Conservation (phyloP, 2,113 vertebrate species). For the Terrapene triunguis region DNA sequence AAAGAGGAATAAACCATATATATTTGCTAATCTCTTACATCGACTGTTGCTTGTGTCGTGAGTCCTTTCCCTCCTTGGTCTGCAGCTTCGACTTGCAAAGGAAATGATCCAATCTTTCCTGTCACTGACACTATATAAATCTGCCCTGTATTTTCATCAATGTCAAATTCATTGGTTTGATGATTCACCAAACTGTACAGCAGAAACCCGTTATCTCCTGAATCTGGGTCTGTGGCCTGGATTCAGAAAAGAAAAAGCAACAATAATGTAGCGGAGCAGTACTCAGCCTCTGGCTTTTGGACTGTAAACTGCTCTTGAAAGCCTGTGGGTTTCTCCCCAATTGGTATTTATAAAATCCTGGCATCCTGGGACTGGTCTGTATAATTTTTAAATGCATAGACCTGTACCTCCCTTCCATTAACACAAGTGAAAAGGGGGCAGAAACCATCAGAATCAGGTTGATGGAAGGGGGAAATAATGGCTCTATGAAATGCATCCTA, state of each 20-base stretch:
- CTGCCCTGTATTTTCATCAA: slow-evolving; percentile 78
- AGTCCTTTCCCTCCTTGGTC: slow-evolving; percentile 70
- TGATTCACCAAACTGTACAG: slow-evolving; percentile 73
- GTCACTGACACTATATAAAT: slow-evolving; percentile 78
- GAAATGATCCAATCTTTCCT: slow-evolving; percentile 21
- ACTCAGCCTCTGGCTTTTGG: not conserved
- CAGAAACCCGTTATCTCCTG: slow-evolving; percentile 64
- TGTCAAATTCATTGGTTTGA: slow-evolving; percentile 54
- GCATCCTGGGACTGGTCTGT: not conserved
- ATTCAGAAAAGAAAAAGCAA: not conserved
- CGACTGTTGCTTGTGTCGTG: slow-evolving; percentile 55
- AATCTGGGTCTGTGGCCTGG: slow-evolving; percentile 82
- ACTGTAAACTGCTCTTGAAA: not conserved
- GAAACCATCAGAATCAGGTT: not conserved
- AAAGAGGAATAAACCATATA: not conserved
- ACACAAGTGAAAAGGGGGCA: not conserved
- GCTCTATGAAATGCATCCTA: not conserved
- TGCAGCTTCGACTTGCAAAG: slow-evolving; percentile 69
- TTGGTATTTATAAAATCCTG: not conserved
- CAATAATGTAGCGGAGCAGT: not conserved
- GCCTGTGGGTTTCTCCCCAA: not conserved
- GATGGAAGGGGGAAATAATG: not conserved
- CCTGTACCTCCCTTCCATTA: not conserved
- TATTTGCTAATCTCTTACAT: slow-evolving; percentile 62
- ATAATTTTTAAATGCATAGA: not conserved